Evolutionary conservation across 2,888 invertebrate genomes (phyloP).

Genomic region (Torymus aiolomorphi): DNA sequence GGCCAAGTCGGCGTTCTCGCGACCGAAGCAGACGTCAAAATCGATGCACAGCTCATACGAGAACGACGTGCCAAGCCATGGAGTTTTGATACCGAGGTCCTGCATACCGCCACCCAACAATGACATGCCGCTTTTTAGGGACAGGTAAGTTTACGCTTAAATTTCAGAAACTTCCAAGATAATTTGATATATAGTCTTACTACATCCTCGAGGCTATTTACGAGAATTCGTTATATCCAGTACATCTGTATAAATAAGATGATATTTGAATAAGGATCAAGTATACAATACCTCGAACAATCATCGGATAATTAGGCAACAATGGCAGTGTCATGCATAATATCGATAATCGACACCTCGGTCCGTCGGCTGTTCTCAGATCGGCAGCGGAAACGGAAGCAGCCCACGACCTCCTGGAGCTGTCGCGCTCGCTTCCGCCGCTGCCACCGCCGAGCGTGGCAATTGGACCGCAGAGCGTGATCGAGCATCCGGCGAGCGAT

Average conservation of each 20-base stretch:
- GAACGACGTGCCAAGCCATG: background rate
- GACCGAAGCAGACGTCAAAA: constrained; percentile 34
- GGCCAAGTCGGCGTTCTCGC: constrained; percentile 53
- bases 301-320: too few relatives aligned
- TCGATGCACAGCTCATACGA: constrained; percentile 30
- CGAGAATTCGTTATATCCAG: too few relatives aligned
- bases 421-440: constrained; percentile 87
- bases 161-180: too few relatives aligned
- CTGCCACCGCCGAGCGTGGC: constrained; percentile 84
- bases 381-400: constrained; percentile 90
- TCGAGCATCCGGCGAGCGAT: constrained; percentile 73
- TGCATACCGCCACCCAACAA: constrained; percentile 47
- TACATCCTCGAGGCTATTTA: too few relatives aligned
- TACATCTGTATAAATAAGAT: too few relatives aligned
- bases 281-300: too few relatives aligned
- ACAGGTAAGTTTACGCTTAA: constrained; percentile 52
- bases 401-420: constrained; percentile 87
- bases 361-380: constrained; percentile 52
- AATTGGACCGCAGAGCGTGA: constrained; percentile 79
- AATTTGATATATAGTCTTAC: too few relatives aligned
- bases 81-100: constrained; percentile 27
- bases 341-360: too few relatives aligned
- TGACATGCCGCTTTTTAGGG: constrained; percentile 67
- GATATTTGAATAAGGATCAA: too few relatives aligned
- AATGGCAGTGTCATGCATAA: too few relatives aligned